A percentile compares a stretch with the other conserved stretches of the same genome.
Evolutionary conservation across 2,113 vertebrate species (phyloP).

Genomic region (Xiphophorus maculatus): DNA sequence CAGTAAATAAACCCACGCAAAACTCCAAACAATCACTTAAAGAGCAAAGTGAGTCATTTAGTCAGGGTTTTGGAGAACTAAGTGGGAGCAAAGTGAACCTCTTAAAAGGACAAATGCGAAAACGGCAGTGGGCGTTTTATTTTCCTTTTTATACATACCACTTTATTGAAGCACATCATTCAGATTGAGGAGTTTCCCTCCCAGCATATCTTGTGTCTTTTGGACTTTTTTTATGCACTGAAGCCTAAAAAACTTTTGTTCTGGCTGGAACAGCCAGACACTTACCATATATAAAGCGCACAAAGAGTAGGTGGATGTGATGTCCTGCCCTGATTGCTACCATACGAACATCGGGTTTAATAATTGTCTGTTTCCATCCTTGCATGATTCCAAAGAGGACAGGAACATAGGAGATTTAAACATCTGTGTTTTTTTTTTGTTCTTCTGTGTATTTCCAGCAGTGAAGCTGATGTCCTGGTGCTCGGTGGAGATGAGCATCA

Average conservation of each 20-base stretch:
- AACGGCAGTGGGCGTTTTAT: neutral
- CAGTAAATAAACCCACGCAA: neutral
- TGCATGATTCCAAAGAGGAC: too few species aligned
- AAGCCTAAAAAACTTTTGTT: slow-evolving; percentile 64
- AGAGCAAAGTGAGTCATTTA: neutral
- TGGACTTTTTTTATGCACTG: slow-evolving; percentile 26
- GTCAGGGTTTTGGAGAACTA: neutral
- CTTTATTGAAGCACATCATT: slow-evolving; percentile 43
- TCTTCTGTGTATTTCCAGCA: neutral
- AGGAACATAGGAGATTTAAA: too few species aligned
- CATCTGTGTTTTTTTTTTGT: neutral
- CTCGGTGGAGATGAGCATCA: neutral
- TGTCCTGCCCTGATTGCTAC: slow-evolving; percentile 68
- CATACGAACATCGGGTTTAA: slow-evolving; percentile 71
- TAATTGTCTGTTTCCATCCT: slow-evolving; percentile 61
- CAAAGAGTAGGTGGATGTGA: slow-evolving; percentile 63
- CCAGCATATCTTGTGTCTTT: slow-evolving; percentile 42
- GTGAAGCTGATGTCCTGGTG: neutral
- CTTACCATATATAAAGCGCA: slow-evolving; percentile 64
- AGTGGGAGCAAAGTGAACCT: slow-evolving; percentile 22
- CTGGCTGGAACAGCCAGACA: slow-evolving; percentile 62
- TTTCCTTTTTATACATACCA: slow-evolving; percentile 4
- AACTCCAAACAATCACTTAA: neutral
- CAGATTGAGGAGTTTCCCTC: slow-evolving; percentile 35
- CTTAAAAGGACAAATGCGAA: slow-evolving; percentile 7